Conservation (phyloP, 2,113 vertebrate genomes). For the Myrmecobius fasciatus region DNA sequence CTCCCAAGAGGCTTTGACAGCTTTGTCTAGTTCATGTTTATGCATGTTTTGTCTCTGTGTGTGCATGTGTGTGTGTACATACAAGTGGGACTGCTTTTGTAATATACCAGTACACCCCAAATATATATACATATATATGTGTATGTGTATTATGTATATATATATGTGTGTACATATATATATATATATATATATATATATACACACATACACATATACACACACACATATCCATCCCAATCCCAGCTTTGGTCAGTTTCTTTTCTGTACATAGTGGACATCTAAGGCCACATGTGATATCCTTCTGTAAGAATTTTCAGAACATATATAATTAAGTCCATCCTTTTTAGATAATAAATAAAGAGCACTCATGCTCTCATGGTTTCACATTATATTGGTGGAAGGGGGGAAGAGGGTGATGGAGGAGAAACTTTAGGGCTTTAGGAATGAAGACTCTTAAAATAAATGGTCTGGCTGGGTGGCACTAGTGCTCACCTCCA, state of each 20-base stretch:
- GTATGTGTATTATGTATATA: no score
- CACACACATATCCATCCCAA: neutral
- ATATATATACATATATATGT: no score
- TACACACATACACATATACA: neutral
- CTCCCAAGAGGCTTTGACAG: neutral
- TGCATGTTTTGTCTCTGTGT: neutral
- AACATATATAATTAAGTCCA: conserved; percentile 40
- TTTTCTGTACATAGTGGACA: neutral
- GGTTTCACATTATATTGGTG: neutral
- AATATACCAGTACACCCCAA: neutral
- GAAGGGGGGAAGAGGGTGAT: neutral
- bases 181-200: neutral
- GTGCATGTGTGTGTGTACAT: neutral
- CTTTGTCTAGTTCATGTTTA: neutral
- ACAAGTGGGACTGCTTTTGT: neutral
- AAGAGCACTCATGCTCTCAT: conserved; percentile 2
- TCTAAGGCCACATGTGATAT: neutral
- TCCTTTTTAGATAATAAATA: conserved; percentile 15
- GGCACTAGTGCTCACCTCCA: neutral
- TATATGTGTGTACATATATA: no score
- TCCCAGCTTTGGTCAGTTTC: conserved; percentile 15
- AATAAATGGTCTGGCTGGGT: neutral
- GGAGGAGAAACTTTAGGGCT: neutral
- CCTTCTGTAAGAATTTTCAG: conserved; percentile 42
- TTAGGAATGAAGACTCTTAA: neutral